Percentiles rank a stretch among this genome's conserved stretches.
Conservation (phyloP, 2,888 invertebrate genomes). For the Corbicula japonica region DNA sequence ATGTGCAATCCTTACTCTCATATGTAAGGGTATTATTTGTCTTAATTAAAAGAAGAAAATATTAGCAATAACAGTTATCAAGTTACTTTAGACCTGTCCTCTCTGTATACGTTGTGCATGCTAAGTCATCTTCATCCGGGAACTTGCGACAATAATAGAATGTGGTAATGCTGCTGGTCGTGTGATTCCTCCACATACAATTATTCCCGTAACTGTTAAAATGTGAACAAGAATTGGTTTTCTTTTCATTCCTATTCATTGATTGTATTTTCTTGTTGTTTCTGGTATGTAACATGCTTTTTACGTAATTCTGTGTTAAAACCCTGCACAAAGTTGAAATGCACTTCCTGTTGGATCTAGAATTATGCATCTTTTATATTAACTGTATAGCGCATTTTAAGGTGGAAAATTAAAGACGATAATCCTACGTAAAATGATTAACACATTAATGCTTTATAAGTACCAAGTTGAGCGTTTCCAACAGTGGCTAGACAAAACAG, state of each 20-base stretch:
- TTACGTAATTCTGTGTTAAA: background rate
- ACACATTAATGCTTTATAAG: conserved; percentile 4
- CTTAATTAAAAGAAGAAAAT: no score
- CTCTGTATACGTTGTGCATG: conserved; percentile 29
- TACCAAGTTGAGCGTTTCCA: conserved; percentile 30
- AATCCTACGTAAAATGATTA: no score
- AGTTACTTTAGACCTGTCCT: no score
- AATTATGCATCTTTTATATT: background rate
- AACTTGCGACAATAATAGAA: conserved; percentile 47
- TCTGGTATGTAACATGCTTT: conserved; percentile 36
- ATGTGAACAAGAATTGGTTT: no score
- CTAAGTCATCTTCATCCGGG: conserved; percentile 26
- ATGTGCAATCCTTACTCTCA: no score
- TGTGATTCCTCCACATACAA: conserved; percentile 49
- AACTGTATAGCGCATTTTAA: background rate
- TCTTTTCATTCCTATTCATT: no score
- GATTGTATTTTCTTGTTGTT: conserved; percentile 2
- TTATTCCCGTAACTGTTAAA: conserved; percentile 56
- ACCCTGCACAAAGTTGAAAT: no score
- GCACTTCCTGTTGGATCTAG: no score
- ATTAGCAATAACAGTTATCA: no score
- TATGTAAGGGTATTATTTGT: no score
- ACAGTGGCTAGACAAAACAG: conserved; percentile 44
- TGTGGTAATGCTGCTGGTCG: conserved; percentile 51
- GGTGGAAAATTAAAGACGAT: background rate